phyloP scores from a whole-genome alignment of 2,797 vertebrate genomes.

The Sus cebifrons region DNA sequence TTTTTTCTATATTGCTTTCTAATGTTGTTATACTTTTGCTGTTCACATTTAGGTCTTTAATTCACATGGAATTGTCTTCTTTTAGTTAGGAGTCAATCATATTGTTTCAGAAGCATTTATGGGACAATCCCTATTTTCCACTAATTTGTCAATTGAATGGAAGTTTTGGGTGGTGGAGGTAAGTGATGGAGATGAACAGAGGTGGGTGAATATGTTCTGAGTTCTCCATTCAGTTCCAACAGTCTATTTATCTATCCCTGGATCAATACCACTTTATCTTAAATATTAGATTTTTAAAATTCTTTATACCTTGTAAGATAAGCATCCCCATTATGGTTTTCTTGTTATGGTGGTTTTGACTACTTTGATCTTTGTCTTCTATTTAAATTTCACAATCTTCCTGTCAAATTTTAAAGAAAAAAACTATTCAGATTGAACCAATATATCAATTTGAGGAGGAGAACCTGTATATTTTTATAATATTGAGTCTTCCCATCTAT shows the following conservation, averaged over 20 bases:
- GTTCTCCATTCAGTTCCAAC: background rate
- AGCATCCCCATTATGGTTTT: background rate
- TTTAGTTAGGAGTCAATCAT: background rate
- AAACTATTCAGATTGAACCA: background rate
- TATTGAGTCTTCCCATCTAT: background rate
- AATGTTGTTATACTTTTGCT: background rate
- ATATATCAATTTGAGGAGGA: background rate
- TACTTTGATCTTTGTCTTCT: background rate
- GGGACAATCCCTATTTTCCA: background rate
- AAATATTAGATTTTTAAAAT: background rate
- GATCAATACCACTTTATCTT: background rate
- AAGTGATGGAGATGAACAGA: no score
- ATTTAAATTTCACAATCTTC: conserved; percentile 24
- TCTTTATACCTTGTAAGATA: background rate
- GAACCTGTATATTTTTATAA: background rate
- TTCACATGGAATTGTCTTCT: background rate
- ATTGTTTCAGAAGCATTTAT: background rate
- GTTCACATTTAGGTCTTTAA: background rate
- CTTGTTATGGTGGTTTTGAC: background rate
- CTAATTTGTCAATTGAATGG: background rate
- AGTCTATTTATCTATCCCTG: background rate
- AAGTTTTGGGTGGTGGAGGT: no score
- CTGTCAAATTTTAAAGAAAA: conserved; percentile 31
- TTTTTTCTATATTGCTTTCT: background rate
- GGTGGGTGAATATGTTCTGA: background rate